Conservation (phyloP, 2,888 invertebrate species). For the Phaedon cochleariae region DNA sequence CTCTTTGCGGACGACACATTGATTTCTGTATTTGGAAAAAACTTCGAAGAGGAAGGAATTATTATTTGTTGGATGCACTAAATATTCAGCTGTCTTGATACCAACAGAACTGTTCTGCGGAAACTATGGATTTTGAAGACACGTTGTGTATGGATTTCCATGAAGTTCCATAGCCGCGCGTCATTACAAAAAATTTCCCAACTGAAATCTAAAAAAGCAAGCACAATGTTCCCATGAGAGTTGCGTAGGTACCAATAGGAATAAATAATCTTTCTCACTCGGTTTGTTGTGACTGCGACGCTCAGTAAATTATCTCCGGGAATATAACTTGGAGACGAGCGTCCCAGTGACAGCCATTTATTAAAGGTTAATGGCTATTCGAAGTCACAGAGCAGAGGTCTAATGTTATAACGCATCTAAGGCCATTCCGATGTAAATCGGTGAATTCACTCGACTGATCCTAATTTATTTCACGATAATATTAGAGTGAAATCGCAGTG, state of each 20-base stretch:
- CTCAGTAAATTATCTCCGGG: background rate
- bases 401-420: background rate
- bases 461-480: background rate
- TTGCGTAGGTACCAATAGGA: background rate
- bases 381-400: background rate
- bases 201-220: too few species aligned
- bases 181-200: too few species aligned
- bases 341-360: background rate
- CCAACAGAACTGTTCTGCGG: too few species aligned
- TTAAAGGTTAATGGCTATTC: background rate
- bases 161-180: too few species aligned
- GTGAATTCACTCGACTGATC: background rate
- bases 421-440: too few species aligned
- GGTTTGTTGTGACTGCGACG: background rate
- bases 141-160: too few species aligned
- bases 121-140: too few species aligned
- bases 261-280: background rate
- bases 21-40: too few species aligned
- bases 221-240: background rate
- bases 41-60: too few species aligned
- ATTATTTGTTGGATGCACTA: too few species aligned
- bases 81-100: too few species aligned
- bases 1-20: too few species aligned
- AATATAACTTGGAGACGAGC: background rate
- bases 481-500: background rate